phyloP scores from a whole-genome alignment of 2,797 vertebrate genomes.

The Tolypeutes matacus region DNA sequence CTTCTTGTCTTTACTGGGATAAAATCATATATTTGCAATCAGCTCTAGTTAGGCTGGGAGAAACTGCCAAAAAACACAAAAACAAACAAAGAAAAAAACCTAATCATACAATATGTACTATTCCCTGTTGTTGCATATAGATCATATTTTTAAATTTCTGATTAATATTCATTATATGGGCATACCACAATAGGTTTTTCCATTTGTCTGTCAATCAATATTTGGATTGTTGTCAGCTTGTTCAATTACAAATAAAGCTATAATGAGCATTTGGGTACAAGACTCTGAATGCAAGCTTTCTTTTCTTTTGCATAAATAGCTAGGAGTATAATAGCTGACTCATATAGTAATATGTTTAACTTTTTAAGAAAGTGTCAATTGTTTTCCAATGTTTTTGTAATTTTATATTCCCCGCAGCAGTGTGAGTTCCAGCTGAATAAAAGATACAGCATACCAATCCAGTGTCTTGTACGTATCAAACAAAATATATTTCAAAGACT shows the following conservation, averaged over 20 bases:
- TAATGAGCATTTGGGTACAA: not conserved
- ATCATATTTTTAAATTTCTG: not conserved
- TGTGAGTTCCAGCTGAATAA: not conserved
- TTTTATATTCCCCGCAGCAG: not conserved
- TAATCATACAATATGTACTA: not conserved
- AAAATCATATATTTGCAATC: not conserved
- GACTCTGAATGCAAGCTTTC: not conserved
- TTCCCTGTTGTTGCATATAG: not conserved
- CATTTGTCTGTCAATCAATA: not conserved
- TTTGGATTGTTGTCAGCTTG: not conserved
- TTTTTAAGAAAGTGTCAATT: not conserved
- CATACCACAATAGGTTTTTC: not conserved
- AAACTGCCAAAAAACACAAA: not conserved
- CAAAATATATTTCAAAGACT: not conserved
- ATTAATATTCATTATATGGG: not conserved
- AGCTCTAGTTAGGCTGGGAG: not conserved
- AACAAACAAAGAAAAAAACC: too few species aligned
- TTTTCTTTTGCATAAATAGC: not conserved
- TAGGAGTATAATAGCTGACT: not conserved
- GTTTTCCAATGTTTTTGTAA: not conserved
- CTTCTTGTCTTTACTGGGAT: not conserved
- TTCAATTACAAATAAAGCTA: not conserved
- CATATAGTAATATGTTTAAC: not conserved
- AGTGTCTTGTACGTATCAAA: not conserved
- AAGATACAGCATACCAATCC: not conserved